Evolutionary conservation across 1,140 invertebrate genomes (phyloP).

Genomic region (Triops longicaudatus): DNA sequence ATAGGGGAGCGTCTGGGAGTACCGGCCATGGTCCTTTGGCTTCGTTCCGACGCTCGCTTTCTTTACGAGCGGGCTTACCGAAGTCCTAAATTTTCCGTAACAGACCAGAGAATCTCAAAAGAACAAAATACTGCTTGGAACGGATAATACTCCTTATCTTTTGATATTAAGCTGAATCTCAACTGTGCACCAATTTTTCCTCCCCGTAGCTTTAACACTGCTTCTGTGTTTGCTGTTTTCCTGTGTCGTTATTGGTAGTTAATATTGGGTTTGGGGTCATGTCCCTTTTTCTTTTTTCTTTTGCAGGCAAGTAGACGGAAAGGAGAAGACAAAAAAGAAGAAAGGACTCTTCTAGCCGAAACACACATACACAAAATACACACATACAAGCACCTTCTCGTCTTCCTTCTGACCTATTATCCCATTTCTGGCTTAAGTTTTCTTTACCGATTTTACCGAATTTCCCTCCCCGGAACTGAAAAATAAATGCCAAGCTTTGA

Average conservation of each 20-base stretch:
- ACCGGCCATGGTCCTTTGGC: slow-evolving; percentile 27
- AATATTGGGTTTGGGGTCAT: slow-evolving; percentile 19
- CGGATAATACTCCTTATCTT: background rate
- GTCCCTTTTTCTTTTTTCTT: slow-evolving; percentile 26
- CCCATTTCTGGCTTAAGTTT: slow-evolving; percentile 5
- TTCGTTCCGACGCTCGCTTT: slow-evolving; percentile 22
- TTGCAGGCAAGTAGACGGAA: slow-evolving; percentile 49
- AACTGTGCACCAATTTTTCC: background rate
- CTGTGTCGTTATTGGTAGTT: background rate
- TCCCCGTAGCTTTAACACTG: background rate
- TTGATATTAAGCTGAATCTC: slow-evolving; percentile 1
- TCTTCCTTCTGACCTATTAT: slow-evolving; percentile 17
- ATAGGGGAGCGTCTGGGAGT: slow-evolving; percentile 28
- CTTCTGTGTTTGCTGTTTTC: background rate
- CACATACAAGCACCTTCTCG: slow-evolving; percentile 4
- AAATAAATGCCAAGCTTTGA: background rate
- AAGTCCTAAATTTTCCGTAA: background rate
- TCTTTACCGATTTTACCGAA: background rate
- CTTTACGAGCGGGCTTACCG: background rate
- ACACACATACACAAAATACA: slow-evolving; percentile 20
- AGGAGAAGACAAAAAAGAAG: slow-evolving; percentile 52
- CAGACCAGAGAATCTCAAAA: background rate
- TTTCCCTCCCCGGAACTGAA: background rate
- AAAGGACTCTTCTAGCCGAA: slow-evolving; percentile 47
- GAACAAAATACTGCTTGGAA: background rate